These are phyloP conservation scores for Palythoa caribaeorum DNA, from an alignment of 92 coral and sea anemone genomes.

Conservation along the genomic window DNA sequence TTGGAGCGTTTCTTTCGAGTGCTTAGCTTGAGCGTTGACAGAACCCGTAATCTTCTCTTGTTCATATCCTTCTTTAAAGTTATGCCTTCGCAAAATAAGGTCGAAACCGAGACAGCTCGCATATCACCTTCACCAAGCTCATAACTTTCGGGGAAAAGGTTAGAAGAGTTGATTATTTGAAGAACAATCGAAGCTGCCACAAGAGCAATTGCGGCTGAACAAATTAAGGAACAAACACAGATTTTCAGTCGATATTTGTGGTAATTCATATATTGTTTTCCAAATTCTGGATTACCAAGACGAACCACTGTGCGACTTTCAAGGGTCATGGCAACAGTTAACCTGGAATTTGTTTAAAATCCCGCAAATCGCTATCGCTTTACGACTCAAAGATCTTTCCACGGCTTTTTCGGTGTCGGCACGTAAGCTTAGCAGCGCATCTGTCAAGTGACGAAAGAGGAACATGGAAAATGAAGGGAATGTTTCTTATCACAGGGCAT, in stretches of 20 bases:
- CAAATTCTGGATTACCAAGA: conserved; percentile 38
- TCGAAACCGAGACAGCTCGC: conserved; percentile 77
- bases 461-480: conserved; percentile 31
- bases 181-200: conserved; percentile 72
- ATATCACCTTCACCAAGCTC: conserved; percentile 84
- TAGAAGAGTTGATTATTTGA: conserved; percentile 79
- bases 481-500: conserved; percentile 34
- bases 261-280: conserved; percentile 49
- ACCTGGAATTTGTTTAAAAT: conserved; percentile 7
- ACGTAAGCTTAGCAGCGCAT: neutral
- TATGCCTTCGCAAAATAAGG: conserved; percentile 83
- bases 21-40: conserved; percentile 52
- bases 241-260: conserved; percentile 79
- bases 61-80: conserved; percentile 61
- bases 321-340: conserved; percentile 41
- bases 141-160: conserved; percentile 70
- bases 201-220: conserved; percentile 61
- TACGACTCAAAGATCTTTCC: neutral
- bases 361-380: conserved; percentile 22
- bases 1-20: conserved; percentile 64
- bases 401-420: neutral
- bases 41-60: conserved; percentile 63
- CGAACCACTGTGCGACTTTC: conserved; percentile 24
- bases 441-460: conserved; percentile 40
- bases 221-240: conserved; percentile 71